Conservation (phyloP, 2,888 invertebrate genomes). For the Eupelmus urozonus region DNA sequence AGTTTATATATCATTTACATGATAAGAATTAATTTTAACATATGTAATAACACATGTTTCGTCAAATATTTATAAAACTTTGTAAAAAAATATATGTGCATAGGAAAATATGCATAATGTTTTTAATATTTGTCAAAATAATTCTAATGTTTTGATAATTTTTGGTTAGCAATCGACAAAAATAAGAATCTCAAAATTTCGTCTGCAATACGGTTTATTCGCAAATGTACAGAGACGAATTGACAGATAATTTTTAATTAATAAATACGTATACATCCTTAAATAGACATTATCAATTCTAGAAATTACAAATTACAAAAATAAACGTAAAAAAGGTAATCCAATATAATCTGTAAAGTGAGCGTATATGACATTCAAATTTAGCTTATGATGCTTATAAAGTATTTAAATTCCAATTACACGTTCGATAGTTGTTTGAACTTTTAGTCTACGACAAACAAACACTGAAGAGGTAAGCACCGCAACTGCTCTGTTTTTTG, state of each 20-base stretch:
- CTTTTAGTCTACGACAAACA: neutral
- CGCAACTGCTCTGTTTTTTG: neutral
- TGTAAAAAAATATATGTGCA: too few species aligned
- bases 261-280: constrained; percentile 73
- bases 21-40: neutral
- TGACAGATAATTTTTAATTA: constrained; percentile 65
- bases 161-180: too few species aligned
- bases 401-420: neutral
- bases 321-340: constrained; percentile 52
- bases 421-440: neutral
- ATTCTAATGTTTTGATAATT: constrained; percentile 4
- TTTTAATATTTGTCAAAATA: neutral
- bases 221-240: constrained; percentile 68
- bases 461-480: constrained; percentile 3
- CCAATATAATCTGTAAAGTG: constrained; percentile 5
- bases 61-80: constrained; percentile 43
- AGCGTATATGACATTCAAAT: constrained; percentile 8
- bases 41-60: too few species aligned
- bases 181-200: constrained; percentile 42
- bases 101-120: neutral
- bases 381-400: constrained; percentile 8
- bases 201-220: constrained; percentile 68
- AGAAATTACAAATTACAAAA: constrained; percentile 67
- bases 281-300: constrained; percentile 65
- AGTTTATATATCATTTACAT: neutral